A percentile compares a stretch with the other conserved stretches of the same genome.
These are phyloP conservation scores for Isichthys henryi DNA, from an alignment of 2,113 vertebrate genomes.

Conservation along the genomic window DNA sequence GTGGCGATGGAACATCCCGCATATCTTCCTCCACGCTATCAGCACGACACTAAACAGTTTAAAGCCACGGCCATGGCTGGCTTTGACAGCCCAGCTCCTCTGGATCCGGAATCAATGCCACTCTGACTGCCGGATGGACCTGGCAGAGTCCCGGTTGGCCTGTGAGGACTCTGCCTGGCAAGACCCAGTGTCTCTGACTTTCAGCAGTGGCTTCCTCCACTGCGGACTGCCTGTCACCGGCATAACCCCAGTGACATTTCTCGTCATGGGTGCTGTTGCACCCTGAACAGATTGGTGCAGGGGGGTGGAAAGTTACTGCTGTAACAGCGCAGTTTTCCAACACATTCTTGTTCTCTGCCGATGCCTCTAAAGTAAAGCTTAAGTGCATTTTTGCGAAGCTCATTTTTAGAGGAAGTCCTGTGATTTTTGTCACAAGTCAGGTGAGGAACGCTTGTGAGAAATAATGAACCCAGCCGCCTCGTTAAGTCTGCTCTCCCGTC, in stretches of 20 bases:
- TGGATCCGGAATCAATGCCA: not conserved
- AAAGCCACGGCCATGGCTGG: not conserved
- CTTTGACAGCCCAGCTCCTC: not conserved
- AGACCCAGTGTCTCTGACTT: not conserved
- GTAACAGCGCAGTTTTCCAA: not conserved
- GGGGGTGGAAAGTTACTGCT: not conserved
- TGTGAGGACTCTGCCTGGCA: not conserved
- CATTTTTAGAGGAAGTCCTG: constrained; percentile 15
- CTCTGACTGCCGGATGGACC: not conserved
- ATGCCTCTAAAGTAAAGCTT: not conserved
- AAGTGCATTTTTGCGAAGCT: constrained; percentile 9
- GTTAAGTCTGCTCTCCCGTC: constrained; percentile 14
- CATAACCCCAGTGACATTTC: not conserved
- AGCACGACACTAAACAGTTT: not conserved
- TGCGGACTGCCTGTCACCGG: not conserved
- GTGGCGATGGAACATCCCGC: not conserved
- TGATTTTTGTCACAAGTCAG: constrained; percentile 18
- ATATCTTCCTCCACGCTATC: not conserved
- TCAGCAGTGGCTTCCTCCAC: not conserved
- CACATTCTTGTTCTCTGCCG: not conserved
- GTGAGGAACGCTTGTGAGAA: constrained; percentile 14
- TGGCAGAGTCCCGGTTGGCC: not conserved
- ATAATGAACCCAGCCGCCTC: constrained; percentile 16
- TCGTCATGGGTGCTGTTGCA: not conserved
- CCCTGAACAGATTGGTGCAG: not conserved